Evolutionary conservation across 1,140 invertebrate species (phyloP), one percentile per base, ranked within the genome.

Genomic region (Littorina saxatilis): DNA sequence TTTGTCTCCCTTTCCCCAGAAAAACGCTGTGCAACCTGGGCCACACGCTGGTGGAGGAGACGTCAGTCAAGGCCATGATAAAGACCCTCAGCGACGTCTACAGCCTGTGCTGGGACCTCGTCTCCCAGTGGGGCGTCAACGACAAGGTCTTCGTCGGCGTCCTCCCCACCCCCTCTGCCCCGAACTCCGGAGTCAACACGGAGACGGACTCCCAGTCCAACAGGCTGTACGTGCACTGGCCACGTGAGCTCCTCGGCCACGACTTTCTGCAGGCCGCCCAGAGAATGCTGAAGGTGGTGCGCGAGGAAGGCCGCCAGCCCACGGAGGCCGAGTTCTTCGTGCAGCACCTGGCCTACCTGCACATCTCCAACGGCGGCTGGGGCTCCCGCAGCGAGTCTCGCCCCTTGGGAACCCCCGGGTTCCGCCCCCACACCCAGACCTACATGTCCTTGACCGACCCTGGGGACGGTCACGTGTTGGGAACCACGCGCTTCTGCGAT

Each of bases 391-490:
- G 83, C 7, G 66, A 61, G 17, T 43, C 77, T 20, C 74, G 81
- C 20, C 52, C 82, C 20, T 74, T 87, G 37, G 87, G 87, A 5
- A 84, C 87, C 35, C 86, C 87, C 4, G 87, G 87, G 1, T 88
- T 87, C 70, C 74, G 86, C 20, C 86, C 86, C 1, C 77, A 87
- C 52, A 84, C 86, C 23, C 87, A 88, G 78, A 88, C 87, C 17
- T 88, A 88, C 76, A 85, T 88, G 87, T 88, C 87, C 35, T 68
- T 88, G 13, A 88, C 87, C n/a, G 85, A 88, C 72, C 87, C 87
- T 3, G 87, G 87, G 7, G 87, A 88, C 27, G 85, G 87, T 20
- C 87, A 88, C 66, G 82, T 87, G 23, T 78, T 87, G 70, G 87
- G 87, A 0, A 88, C 87, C 4, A 88, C 87, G 7, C 79, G 87